Conservation (phyloP, 2,888 invertebrate genomes). For the Cataglyphis albicans region DNA sequence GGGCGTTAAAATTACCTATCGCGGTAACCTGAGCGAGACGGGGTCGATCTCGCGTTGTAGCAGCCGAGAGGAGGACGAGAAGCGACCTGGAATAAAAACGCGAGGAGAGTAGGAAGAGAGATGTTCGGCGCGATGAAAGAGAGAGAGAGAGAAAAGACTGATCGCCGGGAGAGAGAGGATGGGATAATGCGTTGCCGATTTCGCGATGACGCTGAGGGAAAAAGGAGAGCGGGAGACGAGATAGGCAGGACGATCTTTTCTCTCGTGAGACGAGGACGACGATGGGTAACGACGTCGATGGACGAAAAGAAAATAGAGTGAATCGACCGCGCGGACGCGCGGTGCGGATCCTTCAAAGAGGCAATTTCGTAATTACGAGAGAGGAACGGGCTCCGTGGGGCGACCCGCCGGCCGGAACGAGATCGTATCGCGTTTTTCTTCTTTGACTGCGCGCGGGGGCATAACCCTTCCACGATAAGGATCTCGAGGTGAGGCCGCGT, state of each 20-base stretch:
- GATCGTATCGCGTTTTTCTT: constrained; percentile 81
- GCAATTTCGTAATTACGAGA: constrained; percentile 85
- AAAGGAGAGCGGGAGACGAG: constrained; percentile 61
- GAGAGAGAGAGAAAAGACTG: constrained; percentile 31
- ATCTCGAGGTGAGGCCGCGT: constrained; percentile 64
- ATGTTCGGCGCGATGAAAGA: constrained; percentile 24
- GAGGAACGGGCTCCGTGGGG: constrained; percentile 75
- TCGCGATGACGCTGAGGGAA: constrained; percentile 74
- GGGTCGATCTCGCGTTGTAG: constrained; percentile 52
- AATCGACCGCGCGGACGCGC: constrained; percentile 79
- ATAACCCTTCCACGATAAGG: constrained; percentile 73
- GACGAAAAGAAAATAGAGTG: constrained; percentile 73
- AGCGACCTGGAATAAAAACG: constrained; percentile 60
- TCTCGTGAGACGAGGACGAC: constrained; percentile 56
- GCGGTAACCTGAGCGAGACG: constrained; percentile 66
- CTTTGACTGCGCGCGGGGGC: constrained; percentile 73
- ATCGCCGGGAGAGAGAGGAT: constrained; percentile 44
- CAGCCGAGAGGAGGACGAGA: constrained; percentile 46
- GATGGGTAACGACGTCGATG: constrained; percentile 69
- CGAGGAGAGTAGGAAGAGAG: constrained; percentile 30
- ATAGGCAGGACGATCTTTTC: constrained; percentile 42
- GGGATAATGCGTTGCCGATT: constrained; percentile 78
- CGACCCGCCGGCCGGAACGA: constrained; percentile 81
- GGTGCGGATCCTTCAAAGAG: constrained; percentile 84
- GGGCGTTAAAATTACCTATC: constrained; percentile 76